Evolutionary conservation across 2,888 invertebrate species (phyloP), one percentile per base, ranked within the genome.

Genomic region (Eristalis tenax): DNA sequence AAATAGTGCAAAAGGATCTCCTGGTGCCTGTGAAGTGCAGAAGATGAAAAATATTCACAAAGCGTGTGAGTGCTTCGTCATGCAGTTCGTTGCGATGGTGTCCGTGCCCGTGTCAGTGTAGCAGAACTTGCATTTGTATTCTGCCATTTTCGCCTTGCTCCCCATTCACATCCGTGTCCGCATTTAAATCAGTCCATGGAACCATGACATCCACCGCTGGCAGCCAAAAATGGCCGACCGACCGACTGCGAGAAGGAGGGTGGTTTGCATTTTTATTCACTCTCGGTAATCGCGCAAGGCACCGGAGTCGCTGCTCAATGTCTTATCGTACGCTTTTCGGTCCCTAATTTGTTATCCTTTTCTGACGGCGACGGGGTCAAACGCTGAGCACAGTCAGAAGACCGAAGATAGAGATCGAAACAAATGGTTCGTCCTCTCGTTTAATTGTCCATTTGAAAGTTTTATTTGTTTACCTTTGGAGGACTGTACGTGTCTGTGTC

Each of bases 281-380:
- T 76, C 66, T 61, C 56, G 18, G 66, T 69, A 35, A 56, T 56
- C 69, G 71, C 64, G 71, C 23, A 76, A 18, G 82, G 82, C 86
- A 83, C 74, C 68, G 69, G 18, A 8, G 50, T 50, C 65, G 64
- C 77, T 85, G 82, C 82, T 85, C 77, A 82, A 85, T 78, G 57
- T 78, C 59, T 74, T 81, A 76, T 76, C 80, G 71, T 35, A 43
- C 22, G 13, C 23, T 13, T 6, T 69, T 56, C 18, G 56, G 59
- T 26, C 28, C 68, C 68, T 66, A 71, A 71, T 81, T 81, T 80
- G 32, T 63, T 78, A 70, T 70, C 70, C 65, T 65, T 76, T 68
- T 59, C 13, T 10, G 59, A 59, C 15, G 23, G 59, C 4, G 4
- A 15, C 35, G 11, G 35, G 11, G 35, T 11, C 18, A 8, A 22